phyloP scores from a whole-genome alignment of 2,113 vertebrate genomes.

The Lampris incognitus region DNA sequence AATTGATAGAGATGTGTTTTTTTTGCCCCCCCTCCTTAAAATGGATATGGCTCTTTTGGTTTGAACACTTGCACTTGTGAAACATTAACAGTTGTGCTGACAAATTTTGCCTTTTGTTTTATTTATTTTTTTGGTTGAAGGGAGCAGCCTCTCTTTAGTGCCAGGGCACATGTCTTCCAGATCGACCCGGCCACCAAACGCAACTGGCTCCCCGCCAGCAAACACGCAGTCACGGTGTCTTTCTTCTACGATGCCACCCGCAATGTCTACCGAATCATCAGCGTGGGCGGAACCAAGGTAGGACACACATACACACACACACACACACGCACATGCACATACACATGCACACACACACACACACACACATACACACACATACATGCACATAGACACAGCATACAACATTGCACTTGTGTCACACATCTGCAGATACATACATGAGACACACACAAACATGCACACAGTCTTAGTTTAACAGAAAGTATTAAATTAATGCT shows the following conservation, averaged over 20 bases:
- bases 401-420: not conserved
- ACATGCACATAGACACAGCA: constrained; percentile 6
- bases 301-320: not conserved
- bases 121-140: constrained; percentile 67
- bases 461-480: no score
- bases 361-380: constrained; percentile 15
- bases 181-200: constrained; percentile 95
- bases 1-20: no score
- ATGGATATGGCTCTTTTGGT: no score
- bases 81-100: no score
- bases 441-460: no score
- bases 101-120: not conserved
- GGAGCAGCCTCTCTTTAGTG: constrained; percentile 97
- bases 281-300: constrained; percentile 96
- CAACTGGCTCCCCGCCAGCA: constrained; percentile 96
- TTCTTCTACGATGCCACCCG: constrained; percentile 88
- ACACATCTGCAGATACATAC: no score
- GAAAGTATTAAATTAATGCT: no score
- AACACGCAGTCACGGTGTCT: constrained; percentile 91
- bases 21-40: no score
- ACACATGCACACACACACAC: not conserved
- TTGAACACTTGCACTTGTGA: no score
- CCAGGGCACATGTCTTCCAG: constrained; percentile 96
- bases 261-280: constrained; percentile 95
- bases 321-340: not conserved